Percentiles rank a stretch among this genome's conserved stretches.
These are phyloP conservation scores for Cephus runcator DNA, from an alignment of 2,888 invertebrate species.

Conservation along the genomic window DNA sequence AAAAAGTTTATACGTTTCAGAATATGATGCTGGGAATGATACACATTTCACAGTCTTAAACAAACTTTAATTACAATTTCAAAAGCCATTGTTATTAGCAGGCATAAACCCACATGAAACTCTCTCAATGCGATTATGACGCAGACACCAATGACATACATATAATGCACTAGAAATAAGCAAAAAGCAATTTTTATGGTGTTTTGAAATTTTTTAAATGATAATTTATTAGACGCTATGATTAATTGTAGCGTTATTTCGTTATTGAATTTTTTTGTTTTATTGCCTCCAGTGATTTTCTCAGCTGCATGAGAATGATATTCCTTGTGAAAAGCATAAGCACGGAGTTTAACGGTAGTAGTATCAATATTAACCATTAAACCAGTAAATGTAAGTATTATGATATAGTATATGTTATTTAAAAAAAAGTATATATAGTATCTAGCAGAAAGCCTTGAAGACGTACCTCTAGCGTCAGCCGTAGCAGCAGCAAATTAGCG, in stretches of 20 bases:
- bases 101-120: not conserved
- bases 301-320: not conserved
- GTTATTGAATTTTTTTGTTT: conserved; percentile 28
- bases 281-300: conserved; percentile 7
- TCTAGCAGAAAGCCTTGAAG: conserved; percentile 52
- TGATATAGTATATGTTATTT: not conserved
- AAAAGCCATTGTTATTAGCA: not conserved
- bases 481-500: conserved; percentile 60
- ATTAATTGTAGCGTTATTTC: not conserved
- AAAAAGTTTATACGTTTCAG: conserved; percentile 32
- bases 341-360: not conserved
- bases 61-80: not conserved
- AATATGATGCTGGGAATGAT: not conserved
- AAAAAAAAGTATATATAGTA: not conserved
- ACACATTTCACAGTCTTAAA: not conserved
- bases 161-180: conserved; percentile 5
- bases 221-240: not conserved
- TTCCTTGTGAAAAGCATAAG: not conserved
- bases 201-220: conserved; percentile 8
- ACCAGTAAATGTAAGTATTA: not conserved
- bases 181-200: conserved; percentile 27
- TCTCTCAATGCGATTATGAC: not conserved
- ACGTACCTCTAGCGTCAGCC: conserved; percentile 64
- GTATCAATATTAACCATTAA: not conserved
- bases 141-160: not conserved